A percentile compares a stretch with the other conserved stretches of the same genome.
These are phyloP conservation scores for Andinoacara biseriatus DNA, from an alignment of 2,113 vertebrate species.

Conservation along the genomic window DNA sequence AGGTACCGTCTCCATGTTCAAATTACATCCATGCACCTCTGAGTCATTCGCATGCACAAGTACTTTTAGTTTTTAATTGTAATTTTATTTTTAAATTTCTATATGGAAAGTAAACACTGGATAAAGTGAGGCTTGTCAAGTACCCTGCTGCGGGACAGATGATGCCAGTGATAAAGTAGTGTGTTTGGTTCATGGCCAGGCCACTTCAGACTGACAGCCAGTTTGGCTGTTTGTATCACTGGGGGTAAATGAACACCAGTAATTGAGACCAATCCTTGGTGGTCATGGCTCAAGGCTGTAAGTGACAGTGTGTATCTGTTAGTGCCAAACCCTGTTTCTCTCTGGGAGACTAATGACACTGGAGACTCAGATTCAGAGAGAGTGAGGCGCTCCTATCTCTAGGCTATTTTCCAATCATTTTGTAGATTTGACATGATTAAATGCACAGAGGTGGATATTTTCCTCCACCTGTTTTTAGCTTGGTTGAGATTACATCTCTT, in stretches of 20 bases:
- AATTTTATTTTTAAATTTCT: neutral
- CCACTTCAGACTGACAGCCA: slow-evolving; percentile 36
- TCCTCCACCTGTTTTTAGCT: slow-evolving; percentile 28
- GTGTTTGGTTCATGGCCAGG: slow-evolving; percentile 58
- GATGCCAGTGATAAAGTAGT: slow-evolving; percentile 58
- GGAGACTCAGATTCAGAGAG: neutral
- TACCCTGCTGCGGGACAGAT: slow-evolving; percentile 44
- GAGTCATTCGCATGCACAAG: neutral
- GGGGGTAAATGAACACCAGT: slow-evolving; percentile 68
- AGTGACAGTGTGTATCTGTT: slow-evolving; percentile 49
- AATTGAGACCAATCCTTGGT: slow-evolving; percentile 68
- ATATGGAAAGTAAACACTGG: slow-evolving; percentile 1
- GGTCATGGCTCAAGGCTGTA: slow-evolving; percentile 67
- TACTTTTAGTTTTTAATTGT: neutral
- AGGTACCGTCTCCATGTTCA: slow-evolving; percentile 79
- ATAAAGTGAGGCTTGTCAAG: slow-evolving; percentile 10
- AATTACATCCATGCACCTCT: neutral
- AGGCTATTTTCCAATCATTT: slow-evolving; percentile 3
- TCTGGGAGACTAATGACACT: slow-evolving; percentile 36
- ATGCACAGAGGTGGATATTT: slow-evolving; percentile 19
- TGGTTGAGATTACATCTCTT: slow-evolving; percentile 15
- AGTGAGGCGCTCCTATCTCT: neutral
- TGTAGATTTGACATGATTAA: slow-evolving; percentile 34
- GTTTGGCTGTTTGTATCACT: slow-evolving; percentile 48
- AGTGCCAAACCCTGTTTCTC: slow-evolving; percentile 47